A percentile compares a stretch with the other conserved stretches of the same genome.
These are phyloP conservation scores for Notoglanidium macrostoma DNA, from an alignment of 2,797 vertebrate species.

Conservation along the genomic window DNA sequence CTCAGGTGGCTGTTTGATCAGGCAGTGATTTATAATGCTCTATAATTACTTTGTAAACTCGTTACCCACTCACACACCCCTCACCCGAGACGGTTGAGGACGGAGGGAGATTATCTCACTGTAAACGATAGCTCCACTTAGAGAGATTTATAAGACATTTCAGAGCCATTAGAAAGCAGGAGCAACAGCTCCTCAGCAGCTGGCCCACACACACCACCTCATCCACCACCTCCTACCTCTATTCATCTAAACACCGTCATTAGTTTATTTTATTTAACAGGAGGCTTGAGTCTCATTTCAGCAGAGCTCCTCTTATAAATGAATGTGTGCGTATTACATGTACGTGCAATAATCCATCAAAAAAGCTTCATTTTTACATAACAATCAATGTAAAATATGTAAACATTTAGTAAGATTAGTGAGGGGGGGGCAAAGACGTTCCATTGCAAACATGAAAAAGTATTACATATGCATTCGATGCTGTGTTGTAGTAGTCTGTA, in stretches of 20 bases:
- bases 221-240: not conserved
- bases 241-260: conserved; percentile 6
- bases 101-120: conserved; percentile 25
- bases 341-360: not conserved
- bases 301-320: conserved; percentile 4
- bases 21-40: conserved; percentile 41
- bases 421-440: not conserved
- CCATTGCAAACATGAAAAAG: not conserved
- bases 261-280: conserved; percentile 29
- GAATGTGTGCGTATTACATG: not conserved
- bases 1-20: conserved; percentile 45
- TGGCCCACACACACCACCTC: not conserved
- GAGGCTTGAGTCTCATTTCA: not conserved
- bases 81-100: conserved; percentile 9
- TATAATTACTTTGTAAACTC: conserved; percentile 47
- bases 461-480: not conserved
- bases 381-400: not conserved
- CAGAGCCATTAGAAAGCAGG: not conserved
- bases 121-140: conserved; percentile 29
- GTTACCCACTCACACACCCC: conserved; percentile 14
- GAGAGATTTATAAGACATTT: conserved; percentile 22
- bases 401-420: not conserved
- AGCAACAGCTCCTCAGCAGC: not conserved
- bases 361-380: not conserved
- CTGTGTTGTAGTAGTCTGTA: not conserved